A percentile compares a stretch with the other conserved stretches of the same genome.
Evolutionary conservation across 2,888 invertebrate genomes (phyloP).

Genomic region (Trichacis sp.): DNA sequence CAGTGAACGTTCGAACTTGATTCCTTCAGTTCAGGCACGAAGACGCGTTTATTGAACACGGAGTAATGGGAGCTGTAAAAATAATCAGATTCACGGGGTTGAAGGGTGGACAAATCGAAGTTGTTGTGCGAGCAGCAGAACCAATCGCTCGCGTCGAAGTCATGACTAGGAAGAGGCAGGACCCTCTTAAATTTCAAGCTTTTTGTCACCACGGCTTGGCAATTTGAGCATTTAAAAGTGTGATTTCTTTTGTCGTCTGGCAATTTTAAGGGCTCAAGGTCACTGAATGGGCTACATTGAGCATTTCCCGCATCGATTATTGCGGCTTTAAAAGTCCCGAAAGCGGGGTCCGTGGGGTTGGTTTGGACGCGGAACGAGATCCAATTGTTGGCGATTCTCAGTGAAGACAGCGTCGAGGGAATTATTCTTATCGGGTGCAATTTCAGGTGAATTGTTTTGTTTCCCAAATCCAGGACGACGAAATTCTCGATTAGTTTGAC

Average conservation of each 20-base stretch:
- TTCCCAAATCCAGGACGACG: conserved; percentile 49
- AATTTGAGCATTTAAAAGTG: conserved; percentile 54
- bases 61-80: conserved; percentile 58
- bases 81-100: conserved; percentile 55
- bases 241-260: conserved; percentile 45
- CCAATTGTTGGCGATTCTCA: conserved; percentile 56
- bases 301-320: conserved; percentile 43
- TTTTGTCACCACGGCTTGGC: conserved; percentile 49
- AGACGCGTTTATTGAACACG: conserved; percentile 50
- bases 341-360: conserved; percentile 51
- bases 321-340: conserved; percentile 59
- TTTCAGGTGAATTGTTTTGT: conserved; percentile 46
- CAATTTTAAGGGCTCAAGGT: conserved; percentile 32
- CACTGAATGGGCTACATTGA: conserved; percentile 11
- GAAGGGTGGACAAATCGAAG: conserved; percentile 32
- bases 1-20: conserved; percentile 52
- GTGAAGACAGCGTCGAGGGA: conserved; percentile 57
- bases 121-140: conserved; percentile 59
- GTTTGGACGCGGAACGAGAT: conserved; percentile 62
- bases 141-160: conserved; percentile 64
- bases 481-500: conserved; percentile 55
- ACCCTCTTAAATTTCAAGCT: conserved; percentile 51
- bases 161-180: conserved; percentile 57
- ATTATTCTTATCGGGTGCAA: conserved; percentile 53
- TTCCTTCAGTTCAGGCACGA: conserved; percentile 48